phyloP scores from a whole-genome alignment of 2,113 vertebrate genomes.

The Hemichromis elongatus region DNA sequence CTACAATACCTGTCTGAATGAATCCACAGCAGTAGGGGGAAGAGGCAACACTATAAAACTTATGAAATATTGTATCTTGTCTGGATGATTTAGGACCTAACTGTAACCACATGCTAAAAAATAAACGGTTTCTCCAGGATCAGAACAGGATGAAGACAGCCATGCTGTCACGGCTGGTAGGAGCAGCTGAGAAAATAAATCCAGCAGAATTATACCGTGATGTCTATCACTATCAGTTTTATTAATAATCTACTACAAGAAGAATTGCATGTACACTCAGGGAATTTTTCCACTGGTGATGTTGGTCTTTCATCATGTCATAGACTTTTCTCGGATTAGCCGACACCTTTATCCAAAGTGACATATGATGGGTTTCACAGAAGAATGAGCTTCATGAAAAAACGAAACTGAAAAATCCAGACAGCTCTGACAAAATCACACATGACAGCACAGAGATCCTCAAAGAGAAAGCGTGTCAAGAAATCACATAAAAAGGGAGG shows the following conservation, averaged over 20 bases:
- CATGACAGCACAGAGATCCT: not conserved
- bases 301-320: not conserved
- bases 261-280: not conserved
- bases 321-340: not conserved
- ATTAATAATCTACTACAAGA: not conserved
- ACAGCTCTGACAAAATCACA: not conserved
- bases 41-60: not conserved
- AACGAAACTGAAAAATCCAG: not conserved
- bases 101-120: not conserved
- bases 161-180: not conserved
- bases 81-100: not conserved
- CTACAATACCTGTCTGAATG: not conserved
- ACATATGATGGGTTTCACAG: not conserved
- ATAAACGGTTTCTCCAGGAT: not conserved
- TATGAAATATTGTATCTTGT: not conserved
- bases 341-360: not conserved
- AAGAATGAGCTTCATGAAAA: not conserved
- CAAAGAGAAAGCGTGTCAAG: not conserved
- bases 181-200: not conserved
- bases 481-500: not conserved
- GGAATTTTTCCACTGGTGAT: not conserved
- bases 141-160: not conserved
- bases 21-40: not conserved
- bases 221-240: not conserved
- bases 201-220: not conserved